Base-by-base conservation (phyloP, 2,113 vertebrate species). In the Microtus oregoni region DNA sequence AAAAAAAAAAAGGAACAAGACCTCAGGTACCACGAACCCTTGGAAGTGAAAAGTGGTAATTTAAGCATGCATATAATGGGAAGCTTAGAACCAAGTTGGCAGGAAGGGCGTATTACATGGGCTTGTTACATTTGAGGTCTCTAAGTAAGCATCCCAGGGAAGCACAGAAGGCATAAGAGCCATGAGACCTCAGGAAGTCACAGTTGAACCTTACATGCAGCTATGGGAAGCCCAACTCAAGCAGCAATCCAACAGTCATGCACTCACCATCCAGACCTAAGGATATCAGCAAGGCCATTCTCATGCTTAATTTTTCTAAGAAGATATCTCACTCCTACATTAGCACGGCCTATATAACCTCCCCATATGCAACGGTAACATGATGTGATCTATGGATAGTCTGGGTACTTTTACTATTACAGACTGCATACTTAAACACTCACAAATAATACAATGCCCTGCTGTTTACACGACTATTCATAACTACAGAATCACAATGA, bases 1-100 rank as follows among this genome's bases (percentile, higher is more conserved):
- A 93, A 24, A 87, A 86, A 67, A 24, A 87, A 77, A 50, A 93
- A 77, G 61, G 17, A 92, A 68, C 89, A 85, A 0, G 28, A 90
- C 26, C 55, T 47, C 15, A 63, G 55, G 30, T 0, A 47, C 7
- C 44, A 11, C 22, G 19, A 30, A 30, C 4, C 15, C 7, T 38
- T 4, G 1, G 10, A 52, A 68, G 6, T 28, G 35, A 92, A 8
- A n/a, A 32, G 85, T 14, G 63, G 67, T 26, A 95, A 86, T 58
- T 63, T 89, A 67, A 72, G 26, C 26, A 47, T 82, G 61, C 91
- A 52, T 55, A 35, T 63, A 88, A 87, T 20, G 61, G 35, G 75
- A 92, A 79, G 44, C 17, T 9, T 58, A 47, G 75, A 44, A 3
- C 8, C 41, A 78, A 35, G 58, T 10, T 83, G 12, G 73, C 26